phyloP scores from a whole-genome alignment of 2,888 invertebrate species.

The Amphimallon solstitiale region DNA sequence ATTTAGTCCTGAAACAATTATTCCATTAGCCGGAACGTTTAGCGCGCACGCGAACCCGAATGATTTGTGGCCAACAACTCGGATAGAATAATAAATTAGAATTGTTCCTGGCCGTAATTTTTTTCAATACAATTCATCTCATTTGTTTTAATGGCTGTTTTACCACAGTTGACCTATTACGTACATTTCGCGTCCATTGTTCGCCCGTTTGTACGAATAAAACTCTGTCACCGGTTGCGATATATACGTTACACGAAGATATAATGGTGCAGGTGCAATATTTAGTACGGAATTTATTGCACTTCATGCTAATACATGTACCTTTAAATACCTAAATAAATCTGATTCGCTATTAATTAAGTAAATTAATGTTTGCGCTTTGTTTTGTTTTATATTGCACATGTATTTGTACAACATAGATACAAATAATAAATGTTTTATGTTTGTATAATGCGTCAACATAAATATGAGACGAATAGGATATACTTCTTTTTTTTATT shows the following conservation, averaged over 20 bases:
- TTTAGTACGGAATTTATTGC: not conserved
- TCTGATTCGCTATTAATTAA: too few species aligned
- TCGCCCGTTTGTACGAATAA: not conserved
- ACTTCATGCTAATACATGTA: too few species aligned
- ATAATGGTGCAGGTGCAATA: conserved; percentile 9
- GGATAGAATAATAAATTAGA: conserved; percentile 40
- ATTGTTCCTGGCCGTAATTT: conserved; percentile 22
- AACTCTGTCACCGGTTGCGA: not conserved
- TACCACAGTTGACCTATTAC: conserved; percentile 24
- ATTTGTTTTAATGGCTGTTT: conserved; percentile 34
- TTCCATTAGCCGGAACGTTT: conserved; percentile 37
- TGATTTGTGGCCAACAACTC: conserved; percentile 35
- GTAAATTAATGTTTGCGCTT: too few species aligned
- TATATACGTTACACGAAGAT: not conserved
- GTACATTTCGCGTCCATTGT: conserved; percentile 7
- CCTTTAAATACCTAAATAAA: too few species aligned
- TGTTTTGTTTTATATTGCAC: too few species aligned
- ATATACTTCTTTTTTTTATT: too few species aligned
- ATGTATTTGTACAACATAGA: too few species aligned
- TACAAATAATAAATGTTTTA: too few species aligned
- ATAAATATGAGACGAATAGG: too few species aligned
- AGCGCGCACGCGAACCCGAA: conserved; percentile 37
- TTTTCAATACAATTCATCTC: conserved; percentile 26
- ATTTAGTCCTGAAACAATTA: conserved; percentile 39
- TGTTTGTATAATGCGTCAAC: too few species aligned